phyloP scores from a whole-genome alignment of 2,797 vertebrate genomes.

The Fringilla coelebs region DNA sequence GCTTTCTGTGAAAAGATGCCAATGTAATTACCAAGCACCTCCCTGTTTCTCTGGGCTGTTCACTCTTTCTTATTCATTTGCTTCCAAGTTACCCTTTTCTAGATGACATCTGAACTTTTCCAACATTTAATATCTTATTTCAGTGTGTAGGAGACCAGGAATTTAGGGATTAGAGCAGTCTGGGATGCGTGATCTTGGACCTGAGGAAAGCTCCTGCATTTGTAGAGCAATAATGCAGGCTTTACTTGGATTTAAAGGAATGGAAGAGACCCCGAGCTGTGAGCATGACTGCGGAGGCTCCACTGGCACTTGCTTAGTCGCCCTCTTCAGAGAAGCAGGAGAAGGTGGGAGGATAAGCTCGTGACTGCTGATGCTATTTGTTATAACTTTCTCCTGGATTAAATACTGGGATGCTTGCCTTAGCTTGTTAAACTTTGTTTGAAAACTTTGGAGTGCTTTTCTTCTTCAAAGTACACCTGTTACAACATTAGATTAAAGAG shows the following conservation, averaged over 20 bases:
- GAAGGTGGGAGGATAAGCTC: slow-evolving; percentile 41
- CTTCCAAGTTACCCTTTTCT: not conserved
- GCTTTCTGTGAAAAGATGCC: not conserved
- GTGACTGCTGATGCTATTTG: slow-evolving; percentile 27
- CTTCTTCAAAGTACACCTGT: slow-evolving; percentile 14
- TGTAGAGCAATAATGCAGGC: not conserved
- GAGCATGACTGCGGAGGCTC: not conserved
- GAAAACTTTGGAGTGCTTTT: not conserved
- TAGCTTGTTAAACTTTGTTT: slow-evolving; percentile 1
- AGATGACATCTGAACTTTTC: not conserved
- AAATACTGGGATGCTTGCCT: not conserved
- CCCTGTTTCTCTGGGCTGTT: not conserved
- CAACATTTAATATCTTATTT: not conserved
- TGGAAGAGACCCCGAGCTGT: not conserved
- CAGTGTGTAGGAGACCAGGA: not conserved
- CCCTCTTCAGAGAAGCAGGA: not conserved
- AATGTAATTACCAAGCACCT: not conserved
- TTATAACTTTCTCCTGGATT: not conserved
- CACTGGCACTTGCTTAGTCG: not conserved
- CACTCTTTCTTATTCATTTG: not conserved
- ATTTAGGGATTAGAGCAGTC: not conserved
- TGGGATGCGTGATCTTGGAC: not conserved
- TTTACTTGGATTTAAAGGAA: not conserved
- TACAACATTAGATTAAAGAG: not conserved
- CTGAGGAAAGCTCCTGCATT: not conserved